A percentile compares a stretch with the other conserved stretches of the same genome.
These are phyloP conservation scores for Erynnis tages DNA, from an alignment of 2,888 invertebrate genomes.

Conservation along the genomic window DNA sequence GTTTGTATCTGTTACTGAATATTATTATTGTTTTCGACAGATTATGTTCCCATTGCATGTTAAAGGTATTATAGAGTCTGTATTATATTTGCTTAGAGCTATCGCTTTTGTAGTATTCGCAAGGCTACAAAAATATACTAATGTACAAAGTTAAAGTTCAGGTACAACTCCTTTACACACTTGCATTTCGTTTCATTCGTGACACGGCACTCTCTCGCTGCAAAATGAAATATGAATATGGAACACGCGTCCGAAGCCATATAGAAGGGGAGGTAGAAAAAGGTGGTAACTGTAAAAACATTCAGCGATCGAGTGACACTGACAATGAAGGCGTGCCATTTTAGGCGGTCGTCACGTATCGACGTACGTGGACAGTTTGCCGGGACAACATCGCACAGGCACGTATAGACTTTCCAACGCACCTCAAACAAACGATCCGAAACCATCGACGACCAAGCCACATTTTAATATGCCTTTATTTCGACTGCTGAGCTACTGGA, in stretches of 20 bases:
- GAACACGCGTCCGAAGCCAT: slow-evolving; percentile 58
- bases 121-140: background rate
- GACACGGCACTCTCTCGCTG: slow-evolving; percentile 56
- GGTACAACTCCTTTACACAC: slow-evolving; percentile 31
- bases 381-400: slow-evolving; percentile 40
- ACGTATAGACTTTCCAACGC: slow-evolving; percentile 68
- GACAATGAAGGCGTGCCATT: slow-evolving; percentile 67
- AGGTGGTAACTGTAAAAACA: slow-evolving; percentile 71
- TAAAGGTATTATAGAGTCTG: no score
- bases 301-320: slow-evolving; percentile 71
- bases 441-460: slow-evolving; percentile 24
- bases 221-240: slow-evolving; percentile 63
- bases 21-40: no score
- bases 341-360: slow-evolving; percentile 66
- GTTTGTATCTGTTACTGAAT: no score
- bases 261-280: slow-evolving; percentile 54
- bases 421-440: slow-evolving; percentile 53
- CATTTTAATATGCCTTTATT: slow-evolving; percentile 2
- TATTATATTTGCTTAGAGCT: no score
- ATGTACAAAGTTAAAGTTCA: slow-evolving; percentile 4
- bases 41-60: no score
- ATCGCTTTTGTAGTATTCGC: background rate
- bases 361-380: slow-evolving; percentile 58
- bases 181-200: slow-evolving; percentile 39
- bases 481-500: background rate